Percentiles rank a stretch among this genome's conserved stretches.
Evolutionary conservation across 2,888 invertebrate genomes (phyloP).

Genomic region (Drosophila picticornis): DNA sequence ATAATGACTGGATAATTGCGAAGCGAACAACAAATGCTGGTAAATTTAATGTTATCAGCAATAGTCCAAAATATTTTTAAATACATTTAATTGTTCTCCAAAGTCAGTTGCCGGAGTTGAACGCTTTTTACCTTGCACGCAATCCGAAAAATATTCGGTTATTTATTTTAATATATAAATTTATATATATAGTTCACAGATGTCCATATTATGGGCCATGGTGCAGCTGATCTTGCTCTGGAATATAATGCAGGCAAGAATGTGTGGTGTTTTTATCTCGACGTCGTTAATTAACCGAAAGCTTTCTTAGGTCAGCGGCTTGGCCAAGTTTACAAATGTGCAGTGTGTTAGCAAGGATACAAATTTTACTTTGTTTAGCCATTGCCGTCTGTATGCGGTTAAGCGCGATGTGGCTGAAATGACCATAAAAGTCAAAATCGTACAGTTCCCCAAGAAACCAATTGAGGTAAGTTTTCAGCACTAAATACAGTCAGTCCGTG

Average conservation of each 20-base stretch:
- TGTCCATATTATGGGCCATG: constrained; percentile 31
- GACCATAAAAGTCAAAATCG: constrained; percentile 46
- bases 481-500: not conserved
- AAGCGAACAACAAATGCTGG: constrained; percentile 15
- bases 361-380: constrained; percentile 49
- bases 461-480: constrained; percentile 59
- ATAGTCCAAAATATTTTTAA: not conserved
- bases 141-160: not conserved
- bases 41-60: constrained; percentile 16
- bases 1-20: constrained; percentile 36
- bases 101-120: constrained; percentile 5
- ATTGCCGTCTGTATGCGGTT: constrained; percentile 68
- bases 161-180: not conserved
- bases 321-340: constrained; percentile 74
- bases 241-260: constrained; percentile 55
- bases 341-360: constrained; percentile 60
- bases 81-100: constrained; percentile 6
- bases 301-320: constrained; percentile 45
- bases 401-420: constrained; percentile 74
- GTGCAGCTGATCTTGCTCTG: constrained; percentile 37
- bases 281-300: not conserved
- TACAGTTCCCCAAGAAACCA: constrained; percentile 51
- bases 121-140: constrained; percentile 17
- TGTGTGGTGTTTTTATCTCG: too few relatives aligned
- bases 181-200: constrained; percentile 8